Evolutionary conservation across 2,797 vertebrate species (phyloP), one percentile per base, ranked within the genome.

Genomic region (Melanotaenia nigrans): DNA sequence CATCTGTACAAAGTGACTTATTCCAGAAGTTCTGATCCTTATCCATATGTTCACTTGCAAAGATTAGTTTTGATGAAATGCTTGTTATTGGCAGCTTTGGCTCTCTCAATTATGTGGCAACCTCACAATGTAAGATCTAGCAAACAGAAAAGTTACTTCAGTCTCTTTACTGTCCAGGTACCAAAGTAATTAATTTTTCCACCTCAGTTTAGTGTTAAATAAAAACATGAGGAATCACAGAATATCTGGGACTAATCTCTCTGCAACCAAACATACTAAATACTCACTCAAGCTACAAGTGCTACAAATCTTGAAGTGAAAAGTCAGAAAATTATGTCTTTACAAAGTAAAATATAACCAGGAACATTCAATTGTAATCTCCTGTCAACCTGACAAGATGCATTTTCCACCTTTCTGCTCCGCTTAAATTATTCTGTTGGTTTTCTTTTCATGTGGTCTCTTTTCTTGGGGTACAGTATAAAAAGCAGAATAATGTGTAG

Each of bases 401-500:
- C 4, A 20, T 61, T 57, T 24, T 55, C 40, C 10, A n/a, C 25
- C 22, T 12, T 68, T 83, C 81, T 72, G 73, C 62, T 79, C 72
- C 36, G 51, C 51, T 82, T 65, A 36, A 12, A 61, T 55, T 61
- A 60, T 33, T 8, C 8, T 57, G 71, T 40, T 76, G 49, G 16
- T 73, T 36, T 36, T 67, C 45, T 35, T 67, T 71, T 67, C 24
- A 36, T 38, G 45, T 24, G 55, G 2, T 57, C 11, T 30, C 10
- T 66, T 61, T 61, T 49, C 42, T 57, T 49, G 22, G 58, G 33
- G 57, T 53, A 30, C 11, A 20, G 33, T 0, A 78, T 54, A 61
- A 40, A 76, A 73, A 74, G 58, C 16, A 25, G 73, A 85, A 85
- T 82, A 76, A 73, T 78, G 74, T 65, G 47, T 74, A 60, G 45